A percentile compares a stretch with the other conserved stretches of the same genome.
Evolutionary conservation across 2,888 invertebrate genomes (phyloP).

Genomic region (Chorisops tibialis): DNA sequence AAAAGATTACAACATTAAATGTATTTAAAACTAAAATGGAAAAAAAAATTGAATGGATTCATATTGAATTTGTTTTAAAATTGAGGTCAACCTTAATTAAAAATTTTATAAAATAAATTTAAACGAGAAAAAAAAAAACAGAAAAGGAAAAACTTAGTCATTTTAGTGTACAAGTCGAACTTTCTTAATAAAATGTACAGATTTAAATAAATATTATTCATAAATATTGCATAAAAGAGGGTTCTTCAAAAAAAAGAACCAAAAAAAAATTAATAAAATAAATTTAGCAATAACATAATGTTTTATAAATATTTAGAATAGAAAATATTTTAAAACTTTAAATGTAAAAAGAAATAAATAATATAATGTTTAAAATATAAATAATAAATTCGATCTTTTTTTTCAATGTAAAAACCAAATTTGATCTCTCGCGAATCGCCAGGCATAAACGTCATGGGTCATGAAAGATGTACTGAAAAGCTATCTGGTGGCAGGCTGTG

Average conservation of each 20-base stretch:
- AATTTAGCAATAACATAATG: conserved; percentile 23
- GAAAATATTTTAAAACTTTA: conserved; percentile 23
- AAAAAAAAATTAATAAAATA: conserved; percentile 12
- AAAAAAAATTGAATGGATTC: conserved; percentile 15
- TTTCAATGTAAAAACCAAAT: no score
- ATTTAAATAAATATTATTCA: conserved; percentile 15
- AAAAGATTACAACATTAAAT: conserved; percentile 15
- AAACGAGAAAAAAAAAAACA: conserved; percentile 1
- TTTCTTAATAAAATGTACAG: conserved; percentile 23
- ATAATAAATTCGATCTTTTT: no score
- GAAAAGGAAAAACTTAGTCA: conserved; percentile 11
- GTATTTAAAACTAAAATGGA: conserved; percentile 16
- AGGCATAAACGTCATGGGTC: no score
- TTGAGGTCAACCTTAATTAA: conserved; percentile 24
- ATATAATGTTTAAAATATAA: conserved; percentile 19
- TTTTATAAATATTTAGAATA: conserved; percentile 24
- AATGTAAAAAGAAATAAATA: conserved; percentile 20
- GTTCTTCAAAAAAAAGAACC: conserved; percentile 21
- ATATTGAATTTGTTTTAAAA: conserved; percentile 23
- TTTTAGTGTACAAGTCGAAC: conserved; percentile 26
- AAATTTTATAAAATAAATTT: conserved; percentile 18
- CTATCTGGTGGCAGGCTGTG: no score
- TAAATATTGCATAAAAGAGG: conserved; percentile 5
- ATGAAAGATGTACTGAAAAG: no score
- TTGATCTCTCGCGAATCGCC: no score